Conservation (phyloP, 2,113 vertebrate species). For the Dasyurus viverrinus region DNA sequence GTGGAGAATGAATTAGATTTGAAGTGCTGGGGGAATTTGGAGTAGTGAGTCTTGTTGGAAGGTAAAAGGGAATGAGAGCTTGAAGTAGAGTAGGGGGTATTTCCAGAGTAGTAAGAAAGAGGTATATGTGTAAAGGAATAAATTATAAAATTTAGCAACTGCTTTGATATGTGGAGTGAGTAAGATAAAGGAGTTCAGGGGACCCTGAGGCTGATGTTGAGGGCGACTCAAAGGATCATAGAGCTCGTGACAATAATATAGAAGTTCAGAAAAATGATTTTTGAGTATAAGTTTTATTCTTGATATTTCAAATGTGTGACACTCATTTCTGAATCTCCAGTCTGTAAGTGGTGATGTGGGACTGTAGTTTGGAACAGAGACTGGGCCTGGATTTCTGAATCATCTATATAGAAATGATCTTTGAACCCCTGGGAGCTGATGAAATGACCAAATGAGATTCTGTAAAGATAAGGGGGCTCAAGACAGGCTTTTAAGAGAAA, state of each 20-base stretch:
- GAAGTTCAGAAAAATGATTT: neutral
- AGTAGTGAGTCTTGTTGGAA: neutral
- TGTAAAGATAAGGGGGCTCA: neutral
- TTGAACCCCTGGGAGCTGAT: neutral
- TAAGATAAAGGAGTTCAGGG: neutral
- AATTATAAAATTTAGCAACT: neutral
- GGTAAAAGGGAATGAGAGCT: neutral
- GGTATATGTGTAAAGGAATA: neutral
- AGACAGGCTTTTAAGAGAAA: neutral
- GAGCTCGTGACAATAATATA: neutral
- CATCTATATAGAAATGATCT: neutral
- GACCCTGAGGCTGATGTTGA: neutral
- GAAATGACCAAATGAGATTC: neutral
- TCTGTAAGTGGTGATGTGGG: neutral
- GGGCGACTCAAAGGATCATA: neutral
- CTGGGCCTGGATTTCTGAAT: neutral
- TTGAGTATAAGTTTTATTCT: neutral
- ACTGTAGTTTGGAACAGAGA: neutral
- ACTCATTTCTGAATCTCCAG: neutral
- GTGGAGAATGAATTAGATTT: neutral
- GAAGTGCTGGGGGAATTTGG: neutral
- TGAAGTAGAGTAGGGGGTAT: neutral
- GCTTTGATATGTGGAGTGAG: neutral
- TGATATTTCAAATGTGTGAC: neutral
- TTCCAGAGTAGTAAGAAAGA: neutral